A percentile compares a stretch with the other conserved stretches of the same genome.
phyloP scores from a whole-genome alignment of 2,113 vertebrate species.

The Formicarius rufipectus region DNA sequence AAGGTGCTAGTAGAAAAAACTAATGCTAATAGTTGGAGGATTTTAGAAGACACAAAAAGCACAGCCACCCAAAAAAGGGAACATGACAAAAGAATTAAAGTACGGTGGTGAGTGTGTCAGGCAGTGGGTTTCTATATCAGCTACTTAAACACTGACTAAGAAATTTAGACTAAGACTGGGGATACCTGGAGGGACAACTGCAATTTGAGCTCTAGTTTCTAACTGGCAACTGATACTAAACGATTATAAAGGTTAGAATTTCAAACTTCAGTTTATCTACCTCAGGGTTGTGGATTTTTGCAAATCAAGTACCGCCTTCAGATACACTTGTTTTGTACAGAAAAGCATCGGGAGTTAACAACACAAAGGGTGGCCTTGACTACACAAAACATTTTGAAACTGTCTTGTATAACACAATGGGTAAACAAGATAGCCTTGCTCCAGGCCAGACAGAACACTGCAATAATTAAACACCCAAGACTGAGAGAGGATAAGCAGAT shows the following conservation, averaged over 20 bases:
- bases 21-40: not conserved
- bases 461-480: not conserved
- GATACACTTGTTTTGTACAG: not conserved
- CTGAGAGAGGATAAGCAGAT: not conserved
- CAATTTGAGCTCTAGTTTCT: not conserved
- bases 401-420: not conserved
- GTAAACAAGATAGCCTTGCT: not conserved
- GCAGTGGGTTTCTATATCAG: not conserved
- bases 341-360: not conserved
- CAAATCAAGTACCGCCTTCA: not conserved
- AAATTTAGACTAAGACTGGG: not conserved
- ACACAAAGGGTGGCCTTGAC: not conserved
- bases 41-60: not conserved
- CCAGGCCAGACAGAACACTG: not conserved
- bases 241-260: not conserved
- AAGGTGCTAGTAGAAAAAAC: not conserved
- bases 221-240: not conserved
- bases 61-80: not conserved
- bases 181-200: not conserved
- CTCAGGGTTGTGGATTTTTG: not conserved
- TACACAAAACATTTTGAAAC: not conserved
- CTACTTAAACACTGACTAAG: not conserved
- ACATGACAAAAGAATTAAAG: not conserved
- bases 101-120: not conserved
- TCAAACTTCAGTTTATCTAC: not conserved